Percentiles rank a stretch among this genome's conserved stretches.
Conservation (phyloP, 2,888 invertebrate species). For the Xestia rhomboidea region DNA sequence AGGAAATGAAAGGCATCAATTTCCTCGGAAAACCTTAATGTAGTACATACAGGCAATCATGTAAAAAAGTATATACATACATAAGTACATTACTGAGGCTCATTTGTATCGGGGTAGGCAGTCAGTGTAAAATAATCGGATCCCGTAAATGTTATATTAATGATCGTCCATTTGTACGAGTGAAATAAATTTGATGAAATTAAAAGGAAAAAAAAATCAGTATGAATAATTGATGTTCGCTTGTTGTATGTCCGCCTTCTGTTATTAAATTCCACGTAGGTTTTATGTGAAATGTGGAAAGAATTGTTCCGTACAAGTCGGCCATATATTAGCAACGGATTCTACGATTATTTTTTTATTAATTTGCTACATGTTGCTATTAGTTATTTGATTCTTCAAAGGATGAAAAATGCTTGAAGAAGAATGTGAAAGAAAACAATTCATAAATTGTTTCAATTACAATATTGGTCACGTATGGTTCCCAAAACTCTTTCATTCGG, state of each 20-base stretch:
- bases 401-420: neutral
- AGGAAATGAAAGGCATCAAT: conserved; percentile 67
- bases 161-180: conserved; percentile 80
- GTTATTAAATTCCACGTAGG: conserved; percentile 71
- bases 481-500: neutral
- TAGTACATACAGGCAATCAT: conserved; percentile 56
- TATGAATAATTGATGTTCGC: conserved; percentile 76
- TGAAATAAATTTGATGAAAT: conserved; percentile 86
- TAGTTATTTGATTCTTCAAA: conserved; percentile 27
- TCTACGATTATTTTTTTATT: conserved; percentile 35
- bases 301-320: conserved; percentile 50
- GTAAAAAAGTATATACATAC: conserved; percentile 51
- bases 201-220: conserved; percentile 78
- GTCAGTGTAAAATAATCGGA: conserved; percentile 75
- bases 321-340: conserved; percentile 43
- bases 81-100: conserved; percentile 64
- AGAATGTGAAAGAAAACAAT: neutral
- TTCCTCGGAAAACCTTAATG: conserved; percentile 58
- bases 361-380: conserved; percentile 33
- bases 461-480: neutral
- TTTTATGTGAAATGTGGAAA: conserved; percentile 61
- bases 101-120: conserved; percentile 68
- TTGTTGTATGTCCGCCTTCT: conserved; percentile 72
- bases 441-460: neutral
- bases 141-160: conserved; percentile 82